Base-by-base conservation (phyloP, 2,113 vertebrate species). In the Hyperoodon ampullatus region DNA sequence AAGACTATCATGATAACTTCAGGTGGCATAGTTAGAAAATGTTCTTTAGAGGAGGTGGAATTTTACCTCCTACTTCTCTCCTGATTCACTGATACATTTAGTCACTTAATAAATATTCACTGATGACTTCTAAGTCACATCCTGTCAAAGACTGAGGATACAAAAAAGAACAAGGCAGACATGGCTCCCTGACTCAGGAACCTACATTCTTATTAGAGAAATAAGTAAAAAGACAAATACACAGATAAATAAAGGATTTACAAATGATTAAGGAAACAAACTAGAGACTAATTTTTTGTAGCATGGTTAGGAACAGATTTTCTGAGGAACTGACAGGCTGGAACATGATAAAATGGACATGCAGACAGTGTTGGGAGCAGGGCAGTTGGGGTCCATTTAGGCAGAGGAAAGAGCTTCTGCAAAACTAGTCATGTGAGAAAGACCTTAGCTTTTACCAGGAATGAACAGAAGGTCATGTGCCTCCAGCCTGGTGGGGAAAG, bases 31-130 rank as follows among this genome's bases (percentile, higher is more conserved):
- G 39, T 61, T 21, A 86, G 60, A 65, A 26, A 90, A 70, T n/a
- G 4, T 10, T 68, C 68, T 53, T 90, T 44, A 71, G 15, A 82
- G 33, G 68, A 86, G 35, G 11, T 66, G 7, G 11, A 5, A 66
- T 71, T 82, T 88, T 55, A 84, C n/a, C 44, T 35, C n/a, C 53
- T 90, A 75, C 35, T 84, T 84, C 77, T 81, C 28, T 95, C 74
- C 63, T 83, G 26, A 92, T 70, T 77, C n/a, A 50, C 35, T 77
- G 44, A 42, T 75, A 88, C 4, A 82, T 77, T 71, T 95, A 58
- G 18, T 82, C 8, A 66, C 65, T 89, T 70, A 71, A 47, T 94
- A 88, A 72, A 87, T 75, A 80, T 81, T 72, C 28, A 75, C 28
- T 63, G 53, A 70, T 85, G 53, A 88, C n/a, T 93, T 63, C 1